Evolutionary conservation across 2,113 vertebrate genomes (phyloP).

Genomic region (Pipa parva): DNA sequence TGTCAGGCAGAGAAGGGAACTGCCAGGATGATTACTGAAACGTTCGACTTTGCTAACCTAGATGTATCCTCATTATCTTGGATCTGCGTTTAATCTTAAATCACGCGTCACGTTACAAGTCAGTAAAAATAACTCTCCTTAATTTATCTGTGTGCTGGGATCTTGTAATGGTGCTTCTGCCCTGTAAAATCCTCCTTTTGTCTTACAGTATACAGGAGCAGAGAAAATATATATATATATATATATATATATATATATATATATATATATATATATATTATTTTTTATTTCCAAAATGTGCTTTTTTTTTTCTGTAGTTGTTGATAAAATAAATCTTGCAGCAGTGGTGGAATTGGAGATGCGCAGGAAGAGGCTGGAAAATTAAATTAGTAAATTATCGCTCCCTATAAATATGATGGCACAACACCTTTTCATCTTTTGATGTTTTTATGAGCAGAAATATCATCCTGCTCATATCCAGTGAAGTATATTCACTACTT

Average conservation of each 20-base stretch:
- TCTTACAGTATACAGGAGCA: neutral
- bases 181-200: slow-evolving; percentile 11
- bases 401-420: too few relatives aligned
- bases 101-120: slow-evolving; percentile 25
- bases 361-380: neutral
- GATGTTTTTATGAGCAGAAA: too few relatives aligned
- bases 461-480: too few relatives aligned
- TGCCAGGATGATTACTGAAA: slow-evolving; percentile 24
- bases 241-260: too few relatives aligned
- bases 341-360: neutral
- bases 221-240: neutral
- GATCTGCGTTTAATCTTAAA: slow-evolving; percentile 37
- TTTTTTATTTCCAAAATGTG: too few relatives aligned
- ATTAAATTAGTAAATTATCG: too few relatives aligned
- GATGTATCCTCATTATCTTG: slow-evolving; percentile 36
- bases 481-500: too few relatives aligned
- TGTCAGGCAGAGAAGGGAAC: slow-evolving; percentile 25
- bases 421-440: too few relatives aligned
- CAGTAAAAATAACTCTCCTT: slow-evolving; percentile 32
- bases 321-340: neutral
- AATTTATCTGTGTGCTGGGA: slow-evolving; percentile 6
- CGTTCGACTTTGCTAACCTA: slow-evolving; percentile 28
- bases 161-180: neutral
- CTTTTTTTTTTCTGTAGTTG: neutral
- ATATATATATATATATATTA: too few relatives aligned